phyloP scores from a whole-genome alignment of 1,140 invertebrate genomes.

The Drosophila jambulina region DNA sequence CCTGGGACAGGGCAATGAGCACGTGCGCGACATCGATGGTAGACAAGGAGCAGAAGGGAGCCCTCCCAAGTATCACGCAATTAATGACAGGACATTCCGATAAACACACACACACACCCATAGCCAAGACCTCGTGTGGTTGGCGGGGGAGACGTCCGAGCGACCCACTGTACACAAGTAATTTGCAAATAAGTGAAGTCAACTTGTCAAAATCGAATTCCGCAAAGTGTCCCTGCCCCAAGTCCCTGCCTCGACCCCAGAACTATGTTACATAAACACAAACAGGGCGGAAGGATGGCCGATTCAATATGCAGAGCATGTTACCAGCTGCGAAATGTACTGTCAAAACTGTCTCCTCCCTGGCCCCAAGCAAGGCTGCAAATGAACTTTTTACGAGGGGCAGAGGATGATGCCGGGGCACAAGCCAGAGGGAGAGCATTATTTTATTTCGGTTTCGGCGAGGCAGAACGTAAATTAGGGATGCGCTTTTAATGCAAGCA shows the following conservation, averaged over 20 bases:
- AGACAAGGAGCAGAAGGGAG: neutral
- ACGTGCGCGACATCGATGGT: constrained; percentile 38
- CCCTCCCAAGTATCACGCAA: constrained; percentile 39
- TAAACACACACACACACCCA: constrained; percentile 17
- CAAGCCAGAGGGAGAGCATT: neutral
- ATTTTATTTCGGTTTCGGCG: constrained; percentile 54
- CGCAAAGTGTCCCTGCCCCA: constrained; percentile 11
- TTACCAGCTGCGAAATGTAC: constrained; percentile 53
- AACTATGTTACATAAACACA: constrained; percentile 20
- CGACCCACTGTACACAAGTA: constrained; percentile 52
- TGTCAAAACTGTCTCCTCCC: constrained; percentile 54
- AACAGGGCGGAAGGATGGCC: constrained; percentile 16
- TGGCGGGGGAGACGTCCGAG: constrained; percentile 6
- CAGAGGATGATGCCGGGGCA: neutral
- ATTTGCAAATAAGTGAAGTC: constrained; percentile 72
- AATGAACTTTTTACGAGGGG: constrained; percentile 47
- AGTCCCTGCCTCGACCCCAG: neutral
- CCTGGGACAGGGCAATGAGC: constrained; percentile 40
- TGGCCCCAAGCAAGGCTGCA: constrained; percentile 41
- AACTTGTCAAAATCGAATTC: constrained; percentile 62
- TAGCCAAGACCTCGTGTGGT: constrained; percentile 19
- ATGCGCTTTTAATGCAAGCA: constrained; percentile 53
- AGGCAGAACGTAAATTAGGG: constrained; percentile 37
- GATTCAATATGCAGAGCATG: constrained; percentile 68
- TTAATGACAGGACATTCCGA: constrained; percentile 49